phyloP scores from a whole-genome alignment of 2,113 vertebrate genomes.

The Petrocephalus zakoni region DNA sequence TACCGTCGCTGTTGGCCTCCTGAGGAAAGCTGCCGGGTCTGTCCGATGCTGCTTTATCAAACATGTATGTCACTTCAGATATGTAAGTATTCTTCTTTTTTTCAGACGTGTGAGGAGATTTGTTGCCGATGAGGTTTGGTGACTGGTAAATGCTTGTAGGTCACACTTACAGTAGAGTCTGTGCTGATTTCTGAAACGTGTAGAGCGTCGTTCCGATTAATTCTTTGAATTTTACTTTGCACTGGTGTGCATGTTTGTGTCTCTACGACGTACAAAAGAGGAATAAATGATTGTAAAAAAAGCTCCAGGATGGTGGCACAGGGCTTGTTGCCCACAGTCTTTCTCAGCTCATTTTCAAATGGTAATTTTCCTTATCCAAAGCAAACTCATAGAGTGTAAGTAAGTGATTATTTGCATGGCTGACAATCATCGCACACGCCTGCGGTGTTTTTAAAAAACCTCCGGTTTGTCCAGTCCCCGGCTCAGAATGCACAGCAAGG shows the following conservation, averaged over 20 bases:
- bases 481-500: slow-evolving; percentile 63
- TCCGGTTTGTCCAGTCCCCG: slow-evolving; percentile 83
- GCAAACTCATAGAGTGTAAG: slow-evolving; percentile 89
- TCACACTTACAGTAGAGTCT: slow-evolving; percentile 18
- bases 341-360: slow-evolving; percentile 95
- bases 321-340: slow-evolving; percentile 82
- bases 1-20: not conserved
- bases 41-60: not conserved
- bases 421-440: slow-evolving; percentile 87
- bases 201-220: slow-evolving; percentile 2
- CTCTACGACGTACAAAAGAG: slow-evolving; percentile 17
- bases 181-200: slow-evolving; percentile 13
- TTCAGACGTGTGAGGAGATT: not conserved
- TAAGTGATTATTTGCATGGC: slow-evolving; percentile 98
- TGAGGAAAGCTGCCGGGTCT: not conserved
- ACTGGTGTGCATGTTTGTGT: slow-evolving; percentile 26
- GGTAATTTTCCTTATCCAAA: slow-evolving; percentile 94
- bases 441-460: slow-evolving; percentile 80
- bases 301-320: slow-evolving; percentile 74
- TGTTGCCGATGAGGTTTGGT: not conserved
- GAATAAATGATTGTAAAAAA: slow-evolving; percentile 39
- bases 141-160: not conserved
- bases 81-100: not conserved
- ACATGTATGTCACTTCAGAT: not conserved
- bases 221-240: not conserved